Percentiles rank a stretch among this genome's conserved stretches.
Conservation (phyloP, 2,113 vertebrate species). For the Sphaerodactylus townsendi region DNA sequence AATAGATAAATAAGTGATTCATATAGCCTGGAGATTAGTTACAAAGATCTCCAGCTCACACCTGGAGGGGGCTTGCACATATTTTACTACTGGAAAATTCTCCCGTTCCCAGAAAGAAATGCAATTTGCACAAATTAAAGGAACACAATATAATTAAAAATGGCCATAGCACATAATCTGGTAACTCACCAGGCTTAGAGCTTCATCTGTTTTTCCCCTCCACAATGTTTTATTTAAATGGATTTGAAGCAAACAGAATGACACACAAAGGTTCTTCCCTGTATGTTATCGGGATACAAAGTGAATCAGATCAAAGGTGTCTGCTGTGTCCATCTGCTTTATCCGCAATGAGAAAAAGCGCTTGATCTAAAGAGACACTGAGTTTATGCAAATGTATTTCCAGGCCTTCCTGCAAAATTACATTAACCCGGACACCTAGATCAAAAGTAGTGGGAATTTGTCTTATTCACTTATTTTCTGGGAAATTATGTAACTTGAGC, state of each 20-base stretch:
- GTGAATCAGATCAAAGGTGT: constrained; percentile 65
- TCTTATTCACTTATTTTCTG: neutral
- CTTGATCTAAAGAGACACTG: constrained; percentile 60
- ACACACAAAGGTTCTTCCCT: constrained; percentile 51
- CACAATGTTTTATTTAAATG: constrained; percentile 64
- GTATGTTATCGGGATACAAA: constrained; percentile 58
- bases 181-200: constrained; percentile 67
- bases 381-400: constrained; percentile 55
- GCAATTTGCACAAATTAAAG: constrained; percentile 54
- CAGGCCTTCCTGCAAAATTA: neutral
- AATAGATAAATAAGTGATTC: too few species aligned
- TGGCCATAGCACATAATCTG: constrained; percentile 66
- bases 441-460: neutral
- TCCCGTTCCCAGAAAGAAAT: constrained; percentile 20
- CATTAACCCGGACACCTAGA: neutral
- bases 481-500: neutral
- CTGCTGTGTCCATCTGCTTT: constrained; percentile 56
- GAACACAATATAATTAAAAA: constrained; percentile 68
- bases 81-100: constrained; percentile 31
- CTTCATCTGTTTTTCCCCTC: constrained; percentile 29
- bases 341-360: constrained; percentile 40
- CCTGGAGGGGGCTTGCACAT: too few species aligned
- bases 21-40: too few species aligned
- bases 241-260: constrained; percentile 64
- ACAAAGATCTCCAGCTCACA: too few species aligned